A percentile compares a stretch with the other conserved stretches of the same genome.
Evolutionary conservation across 2,888 invertebrate species (phyloP).

Genomic region (Erebia aethiops): DNA sequence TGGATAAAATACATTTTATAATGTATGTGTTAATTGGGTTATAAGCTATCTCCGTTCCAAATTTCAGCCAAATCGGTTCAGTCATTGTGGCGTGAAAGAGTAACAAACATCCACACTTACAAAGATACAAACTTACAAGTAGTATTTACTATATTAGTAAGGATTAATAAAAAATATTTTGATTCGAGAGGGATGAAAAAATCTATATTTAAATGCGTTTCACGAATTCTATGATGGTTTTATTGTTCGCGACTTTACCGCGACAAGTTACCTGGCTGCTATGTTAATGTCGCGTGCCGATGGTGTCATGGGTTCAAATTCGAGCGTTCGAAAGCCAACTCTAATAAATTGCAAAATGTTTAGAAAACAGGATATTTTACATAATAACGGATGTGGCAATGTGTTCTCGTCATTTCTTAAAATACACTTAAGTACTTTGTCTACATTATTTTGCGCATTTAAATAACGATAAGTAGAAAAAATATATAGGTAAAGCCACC

Average conservation of each 20-base stretch:
- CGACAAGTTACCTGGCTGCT: constrained; percentile 51
- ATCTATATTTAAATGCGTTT: not conserved
- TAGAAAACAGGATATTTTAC: constrained; percentile 67
- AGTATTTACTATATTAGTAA: no score
- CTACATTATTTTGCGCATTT: constrained; percentile 5
- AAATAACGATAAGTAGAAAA: constrained; percentile 40
- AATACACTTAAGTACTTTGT: constrained; percentile 14
- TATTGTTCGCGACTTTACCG: constrained; percentile 27
- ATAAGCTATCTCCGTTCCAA: no score
- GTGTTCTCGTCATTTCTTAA: constrained; percentile 43
- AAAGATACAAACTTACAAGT: no score
- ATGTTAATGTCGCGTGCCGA: constrained; percentile 78
- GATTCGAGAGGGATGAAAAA: not conserved
- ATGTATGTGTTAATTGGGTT: no score
- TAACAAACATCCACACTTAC: no score
- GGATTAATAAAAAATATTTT: not conserved
- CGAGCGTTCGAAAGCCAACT: constrained; percentile 68
- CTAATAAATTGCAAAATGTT: constrained; percentile 70
- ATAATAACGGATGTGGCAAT: constrained; percentile 58
- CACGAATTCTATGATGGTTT: constrained; percentile 17
- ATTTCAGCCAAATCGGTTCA: no score
- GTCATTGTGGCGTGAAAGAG: no score
- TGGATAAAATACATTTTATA: no score
- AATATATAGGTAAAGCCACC: constrained; percentile 43
- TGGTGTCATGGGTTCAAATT: constrained; percentile 67